Evolutionary conservation across 2,797 vertebrate species (phyloP).

Genomic region (Fistularia tabacaria): DNA sequence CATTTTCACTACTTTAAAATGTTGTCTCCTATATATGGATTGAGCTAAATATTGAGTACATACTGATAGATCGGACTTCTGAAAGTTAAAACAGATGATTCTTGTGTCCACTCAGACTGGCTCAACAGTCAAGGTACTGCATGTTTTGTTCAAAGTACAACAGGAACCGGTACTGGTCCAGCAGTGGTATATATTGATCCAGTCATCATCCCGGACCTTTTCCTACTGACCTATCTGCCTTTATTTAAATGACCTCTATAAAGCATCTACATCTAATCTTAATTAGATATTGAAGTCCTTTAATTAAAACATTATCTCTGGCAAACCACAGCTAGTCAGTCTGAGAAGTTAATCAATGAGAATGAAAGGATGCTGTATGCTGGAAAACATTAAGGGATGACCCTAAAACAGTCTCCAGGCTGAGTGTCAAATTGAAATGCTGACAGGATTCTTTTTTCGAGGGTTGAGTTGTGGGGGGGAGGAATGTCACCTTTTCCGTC

Average conservation of each 20-base stretch:
- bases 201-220: conserved; percentile 36
- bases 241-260: conserved; percentile 67
- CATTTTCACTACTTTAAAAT: too few relatives aligned
- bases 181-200: conserved; percentile 49
- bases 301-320: conserved; percentile 77
- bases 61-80: too few relatives aligned
- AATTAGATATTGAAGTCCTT: conserved; percentile 76
- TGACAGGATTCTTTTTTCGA: conserved; percentile 44
- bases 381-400: conserved; percentile 26
- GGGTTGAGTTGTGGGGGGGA: neutral
- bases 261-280: conserved; percentile 74
- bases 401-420: conserved; percentile 37
- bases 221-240: conserved; percentile 43
- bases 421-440: conserved; percentile 40
- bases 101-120: conserved; percentile 23
- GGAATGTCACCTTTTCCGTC: conserved; percentile 3
- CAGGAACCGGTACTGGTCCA: conserved; percentile 35
- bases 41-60: too few relatives aligned
- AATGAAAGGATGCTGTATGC: conserved; percentile 60
- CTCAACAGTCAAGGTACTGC: conserved; percentile 18
- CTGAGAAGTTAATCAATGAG: conserved; percentile 68
- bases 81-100: neutral
- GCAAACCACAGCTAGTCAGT: conserved; percentile 61
- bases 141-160: neutral
- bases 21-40: too few relatives aligned